A percentile compares a stretch with the other conserved stretches of the same genome.
Evolutionary conservation across 2,113 vertebrate genomes (phyloP).

Genomic region (Petrocephalus zakoni): DNA sequence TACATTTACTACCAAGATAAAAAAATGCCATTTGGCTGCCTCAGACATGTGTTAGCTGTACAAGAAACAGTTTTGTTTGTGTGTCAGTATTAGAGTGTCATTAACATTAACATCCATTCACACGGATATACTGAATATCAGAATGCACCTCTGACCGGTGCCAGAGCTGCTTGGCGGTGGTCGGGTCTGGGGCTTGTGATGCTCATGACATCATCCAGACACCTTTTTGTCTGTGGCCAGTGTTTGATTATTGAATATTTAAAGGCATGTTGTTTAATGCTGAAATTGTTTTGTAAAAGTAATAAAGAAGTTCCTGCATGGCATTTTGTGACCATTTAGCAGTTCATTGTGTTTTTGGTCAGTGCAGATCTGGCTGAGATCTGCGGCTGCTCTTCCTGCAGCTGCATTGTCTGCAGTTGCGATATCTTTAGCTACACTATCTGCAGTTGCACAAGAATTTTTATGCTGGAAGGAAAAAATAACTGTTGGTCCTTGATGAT

Average conservation of each 20-base stretch:
- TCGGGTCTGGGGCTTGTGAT: neutral
- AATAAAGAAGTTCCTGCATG: neutral
- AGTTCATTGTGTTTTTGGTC: neutral
- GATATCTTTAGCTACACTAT: neutral
- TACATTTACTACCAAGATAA: neutral
- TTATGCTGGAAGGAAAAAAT: neutral
- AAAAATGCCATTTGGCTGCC: neutral
- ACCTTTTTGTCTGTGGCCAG: too few species aligned
- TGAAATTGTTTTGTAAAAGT: neutral
- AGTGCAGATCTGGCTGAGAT: neutral
- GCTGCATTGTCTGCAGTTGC: neutral
- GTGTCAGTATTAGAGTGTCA: neutral
- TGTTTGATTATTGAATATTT: neutral
- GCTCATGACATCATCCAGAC: too few species aligned
- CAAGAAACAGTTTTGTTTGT: neutral
- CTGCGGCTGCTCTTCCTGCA: neutral
- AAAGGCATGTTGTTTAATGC: neutral
- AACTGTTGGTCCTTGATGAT: too few species aligned
- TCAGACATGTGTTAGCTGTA: neutral
- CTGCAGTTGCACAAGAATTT: neutral
- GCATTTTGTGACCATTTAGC: neutral
- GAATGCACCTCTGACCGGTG: neutral
- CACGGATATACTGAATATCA: neutral
- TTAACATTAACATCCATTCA: neutral
- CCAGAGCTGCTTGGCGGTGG: neutral